Base-by-base conservation (phyloP, 2,113 vertebrate species). In the Hemiscyllium ocellatum region DNA sequence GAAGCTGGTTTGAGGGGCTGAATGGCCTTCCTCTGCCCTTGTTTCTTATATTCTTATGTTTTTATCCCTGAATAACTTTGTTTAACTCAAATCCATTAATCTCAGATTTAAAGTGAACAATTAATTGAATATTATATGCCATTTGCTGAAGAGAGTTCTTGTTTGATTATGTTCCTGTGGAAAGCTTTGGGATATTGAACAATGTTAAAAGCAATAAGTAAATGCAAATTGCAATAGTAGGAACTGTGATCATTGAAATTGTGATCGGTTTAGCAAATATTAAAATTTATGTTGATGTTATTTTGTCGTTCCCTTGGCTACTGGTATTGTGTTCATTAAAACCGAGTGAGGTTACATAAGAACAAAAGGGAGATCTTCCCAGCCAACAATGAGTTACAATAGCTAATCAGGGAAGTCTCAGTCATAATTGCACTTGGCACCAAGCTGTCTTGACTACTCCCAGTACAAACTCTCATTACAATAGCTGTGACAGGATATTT, bases 371-470 rank as follows among this genome's bases (percentile, higher is more conserved):
- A 94, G 93, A 94, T 66, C 66, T 47, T 50, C 42, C 66, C 20
- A 70, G 68, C n/a, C 68, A 94, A 7, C 66, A 94, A 13, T 61
- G 7, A 42, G 93, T 47, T 94, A 94, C 68, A 94, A 94, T 94
- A 42, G 93, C 66, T 70, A 69, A 94, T 69, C 66, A 70, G 50
- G 93, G 93, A 94, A 94, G 66, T 94, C 93, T 70, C 47, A 29
- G 22, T 94, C 93, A 20, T 70, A 72, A 94, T 70, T 94, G 66
- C 42, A 42, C 66, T 47, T 42, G 93, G 93, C 93, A 94, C 93
- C 68, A 94, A 70, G 22, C 68, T 94, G 93, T 72, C 93, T 69
- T 94, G 93, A 50, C 93, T 68, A 12, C 93, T 94, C 93, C 93
- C 93, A 69, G 93, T 29, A 69, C 93, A 69, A 69, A 24, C 66